These are phyloP conservation scores for Myotis findleyi DNA, from an alignment of 2,797 vertebrate genomes.

Conservation along the genomic window DNA sequence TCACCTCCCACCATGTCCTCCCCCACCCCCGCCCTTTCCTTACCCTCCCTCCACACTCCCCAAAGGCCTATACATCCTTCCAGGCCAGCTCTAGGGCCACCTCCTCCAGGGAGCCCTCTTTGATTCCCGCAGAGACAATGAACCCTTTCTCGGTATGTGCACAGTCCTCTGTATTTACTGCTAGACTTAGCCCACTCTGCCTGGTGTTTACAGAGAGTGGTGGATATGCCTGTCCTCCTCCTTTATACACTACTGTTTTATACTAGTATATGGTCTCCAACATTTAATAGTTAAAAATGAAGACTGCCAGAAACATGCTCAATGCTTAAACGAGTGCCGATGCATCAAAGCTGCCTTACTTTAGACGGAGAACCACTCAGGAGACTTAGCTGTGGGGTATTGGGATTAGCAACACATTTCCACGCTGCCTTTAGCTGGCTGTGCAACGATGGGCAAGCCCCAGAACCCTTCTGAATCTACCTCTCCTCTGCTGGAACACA, in stretches of 20 bases:
- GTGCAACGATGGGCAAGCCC: not conserved
- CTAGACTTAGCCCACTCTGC: not conserved
- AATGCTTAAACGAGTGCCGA: slow-evolving; percentile 13
- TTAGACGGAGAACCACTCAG: not conserved
- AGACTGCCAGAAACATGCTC: slow-evolving; percentile 29
- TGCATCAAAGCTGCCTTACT: not conserved
- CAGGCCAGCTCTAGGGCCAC: not conserved
- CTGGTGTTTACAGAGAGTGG: not conserved
- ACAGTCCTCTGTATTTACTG: not conserved
- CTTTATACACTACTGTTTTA: not conserved
- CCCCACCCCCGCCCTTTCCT: rapidly evolving
- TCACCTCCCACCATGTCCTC: not conserved
- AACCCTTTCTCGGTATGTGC: not conserved
- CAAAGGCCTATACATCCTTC: not conserved
- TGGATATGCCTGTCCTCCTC: not conserved
- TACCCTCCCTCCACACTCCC: not conserved
- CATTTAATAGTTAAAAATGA: slow-evolving; percentile 46
- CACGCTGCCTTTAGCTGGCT: not conserved
- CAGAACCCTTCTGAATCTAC: not conserved
- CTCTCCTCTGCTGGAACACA: not conserved
- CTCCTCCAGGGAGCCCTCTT: not conserved
- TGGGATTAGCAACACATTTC: not conserved
- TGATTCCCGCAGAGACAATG: not conserved
- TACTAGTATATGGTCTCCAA: not conserved
- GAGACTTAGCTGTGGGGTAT: not conserved